A percentile compares a stretch with the other conserved stretches of the same genome.
phyloP scores from a whole-genome alignment of 2,888 invertebrate genomes.

The Sceliomorpha sp. region DNA sequence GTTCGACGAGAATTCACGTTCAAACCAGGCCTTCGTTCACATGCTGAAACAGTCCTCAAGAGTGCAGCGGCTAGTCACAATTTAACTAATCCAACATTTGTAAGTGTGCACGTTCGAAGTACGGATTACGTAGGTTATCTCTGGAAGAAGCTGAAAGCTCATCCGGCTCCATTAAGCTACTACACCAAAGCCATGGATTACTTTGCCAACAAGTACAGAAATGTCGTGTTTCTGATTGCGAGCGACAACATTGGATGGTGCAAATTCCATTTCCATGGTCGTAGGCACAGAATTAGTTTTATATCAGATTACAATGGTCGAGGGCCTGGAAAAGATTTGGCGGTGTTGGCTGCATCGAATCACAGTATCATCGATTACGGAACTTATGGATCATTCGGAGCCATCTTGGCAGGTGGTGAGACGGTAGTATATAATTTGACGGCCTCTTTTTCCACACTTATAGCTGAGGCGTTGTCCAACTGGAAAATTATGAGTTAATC shows the following conservation, averaged over 20 bases:
- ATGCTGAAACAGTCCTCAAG: conserved; percentile 80
- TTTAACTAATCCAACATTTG: conserved; percentile 76
- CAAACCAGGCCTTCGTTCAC: conserved; percentile 79
- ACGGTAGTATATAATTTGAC: conserved; percentile 78
- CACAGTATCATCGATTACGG: conserved; percentile 81
- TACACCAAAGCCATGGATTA: conserved; percentile 78
- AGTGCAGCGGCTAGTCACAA: conserved; percentile 69
- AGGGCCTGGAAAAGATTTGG: conserved; percentile 78
- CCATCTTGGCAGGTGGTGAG: conserved; percentile 78
- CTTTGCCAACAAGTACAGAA: conserved; percentile 73
- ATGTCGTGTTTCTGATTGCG: conserved; percentile 77
- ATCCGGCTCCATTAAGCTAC: conserved; percentile 75
- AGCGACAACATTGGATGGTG: conserved; percentile 80
- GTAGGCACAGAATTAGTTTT: conserved; percentile 69
- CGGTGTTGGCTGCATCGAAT: conserved; percentile 78
- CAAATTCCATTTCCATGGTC: conserved; percentile 72
- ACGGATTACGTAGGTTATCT: conserved; percentile 83
- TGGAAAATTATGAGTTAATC: conserved; percentile 76
- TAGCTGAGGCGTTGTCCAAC: conserved; percentile 75
- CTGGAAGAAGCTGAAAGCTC: conserved; percentile 81
- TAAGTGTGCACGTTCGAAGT: conserved; percentile 83
- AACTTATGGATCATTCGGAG: conserved; percentile 79
- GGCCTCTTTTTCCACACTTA: conserved; percentile 74
- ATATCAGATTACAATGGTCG: conserved; percentile 71
- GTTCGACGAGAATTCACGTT: conserved; percentile 83